These are phyloP conservation scores for Sarcophaga caerulescens DNA, from an alignment of 2,888 invertebrate species.

Conservation along the genomic window DNA sequence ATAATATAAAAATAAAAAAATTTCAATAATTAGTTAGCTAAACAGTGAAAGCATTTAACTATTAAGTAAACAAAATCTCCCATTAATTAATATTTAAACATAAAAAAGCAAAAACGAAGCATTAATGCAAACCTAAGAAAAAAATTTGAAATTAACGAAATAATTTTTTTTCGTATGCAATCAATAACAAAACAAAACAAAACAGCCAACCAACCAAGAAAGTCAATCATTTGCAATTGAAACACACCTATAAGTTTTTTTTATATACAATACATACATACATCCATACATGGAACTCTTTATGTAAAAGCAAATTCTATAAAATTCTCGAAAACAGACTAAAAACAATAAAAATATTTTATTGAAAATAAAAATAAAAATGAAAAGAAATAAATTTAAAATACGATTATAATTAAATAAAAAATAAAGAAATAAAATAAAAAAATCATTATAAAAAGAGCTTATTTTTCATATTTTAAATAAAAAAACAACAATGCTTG, in stretches of 20 bases:
- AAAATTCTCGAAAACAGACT: not conserved
- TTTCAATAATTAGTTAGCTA: conserved; percentile 56
- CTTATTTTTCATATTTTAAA: conserved; percentile 63
- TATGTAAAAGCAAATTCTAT: too few relatives aligned
- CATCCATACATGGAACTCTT: not conserved
- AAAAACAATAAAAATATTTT: conserved; percentile 51
- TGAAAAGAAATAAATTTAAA: conserved; percentile 9
- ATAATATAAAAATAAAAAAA: conserved; percentile 10
- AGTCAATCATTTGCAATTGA: conserved; percentile 66
- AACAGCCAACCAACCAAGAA: conserved; percentile 38
- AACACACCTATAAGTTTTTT: conserved; percentile 59
- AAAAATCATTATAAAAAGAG: conserved; percentile 53
- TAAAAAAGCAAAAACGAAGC: not conserved
- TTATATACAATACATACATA: conserved; percentile 23
- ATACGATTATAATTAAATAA: conserved; percentile 5
- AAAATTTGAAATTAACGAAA: not conserved
- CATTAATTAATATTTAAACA: conserved; percentile 13
- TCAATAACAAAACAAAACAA: conserved; percentile 46
- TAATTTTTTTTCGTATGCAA: conserved; percentile 33
- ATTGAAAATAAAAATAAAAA: conserved; percentile 22
- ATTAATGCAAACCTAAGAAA: not conserved
- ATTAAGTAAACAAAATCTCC: conserved; percentile 33
- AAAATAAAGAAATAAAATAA: conserved; percentile 2
- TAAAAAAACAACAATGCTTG: conserved; percentile 39
- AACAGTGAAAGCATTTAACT: conserved; percentile 34